Evolutionary conservation across 2,113 vertebrate species (phyloP).

Genomic region (Pedionomus torquatus): DNA sequence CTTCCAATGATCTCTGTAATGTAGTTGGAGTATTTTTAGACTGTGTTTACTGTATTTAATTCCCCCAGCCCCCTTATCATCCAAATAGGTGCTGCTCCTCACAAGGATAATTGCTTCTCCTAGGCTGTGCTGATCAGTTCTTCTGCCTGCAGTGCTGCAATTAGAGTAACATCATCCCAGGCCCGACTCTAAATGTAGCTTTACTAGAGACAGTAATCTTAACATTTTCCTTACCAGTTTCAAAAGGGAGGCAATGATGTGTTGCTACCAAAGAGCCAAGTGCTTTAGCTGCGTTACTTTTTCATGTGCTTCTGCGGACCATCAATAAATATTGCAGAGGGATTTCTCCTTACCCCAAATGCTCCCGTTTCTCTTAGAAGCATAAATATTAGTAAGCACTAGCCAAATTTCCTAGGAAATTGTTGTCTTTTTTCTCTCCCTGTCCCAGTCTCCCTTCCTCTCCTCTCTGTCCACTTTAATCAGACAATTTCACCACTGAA

Average conservation of each 20-base stretch:
- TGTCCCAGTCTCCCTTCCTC: not conserved
- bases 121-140: not conserved
- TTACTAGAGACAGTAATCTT: not conserved
- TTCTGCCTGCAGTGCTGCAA: not conserved
- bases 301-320: not conserved
- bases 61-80: not conserved
- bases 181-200: not conserved
- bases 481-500: not conserved
- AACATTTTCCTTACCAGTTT: not conserved
- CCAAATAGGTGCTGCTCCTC: not conserved
- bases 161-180: not conserved
- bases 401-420: not conserved
- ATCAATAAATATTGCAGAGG: not conserved
- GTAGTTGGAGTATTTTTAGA: slow-evolving; percentile 12
- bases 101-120: not conserved
- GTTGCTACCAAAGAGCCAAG: not conserved
- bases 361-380: not conserved
- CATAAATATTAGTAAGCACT: not conserved
- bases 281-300: not conserved
- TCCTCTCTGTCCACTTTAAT: not conserved
- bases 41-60: not conserved
- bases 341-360: not conserved
- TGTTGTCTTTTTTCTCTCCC: not conserved
- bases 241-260: not conserved
- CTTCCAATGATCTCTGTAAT: not conserved